Base-by-base conservation (phyloP, 1,140 invertebrate genomes). In the Drosophila ironensis region DNA sequence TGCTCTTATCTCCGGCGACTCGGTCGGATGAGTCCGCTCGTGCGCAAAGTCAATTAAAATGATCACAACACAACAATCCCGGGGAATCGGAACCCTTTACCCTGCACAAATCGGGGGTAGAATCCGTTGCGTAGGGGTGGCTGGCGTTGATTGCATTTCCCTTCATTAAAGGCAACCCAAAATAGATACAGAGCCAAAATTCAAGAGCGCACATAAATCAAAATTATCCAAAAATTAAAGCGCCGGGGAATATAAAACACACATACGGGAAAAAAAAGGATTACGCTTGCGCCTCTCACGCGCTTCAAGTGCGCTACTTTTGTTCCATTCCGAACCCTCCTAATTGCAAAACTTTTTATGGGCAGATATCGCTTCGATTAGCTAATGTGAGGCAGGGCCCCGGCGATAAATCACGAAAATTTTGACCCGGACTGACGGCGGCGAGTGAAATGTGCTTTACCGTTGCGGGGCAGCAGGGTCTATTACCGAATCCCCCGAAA, bases 11-110 rank as follows among this genome's bases (percentile, higher is more conserved):
- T 77, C 42, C 12, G 28, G 50, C 25, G 60, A 16, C 74, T 74
- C 71, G 53, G 63, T 73, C 76, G 63, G 61, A 81, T 60, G 59
- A 61, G 57, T 50, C 61, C 81, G 75, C 81, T 86, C 80, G 80
- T 86, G 80, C 81, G 80, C 75, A 86, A 86, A 86, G 80, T 86
- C 80, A 86, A 87, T 86, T 86, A 87, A 86, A 86, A 86, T 86
- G 81, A 86, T 87, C 80, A 87, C 71, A 86, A 86, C 80, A 87
- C 71, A 86, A 86, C 80, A 86, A 72, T 70, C 54, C 54, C 24
- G 24, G 16, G 45, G 6, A 50, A 56, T 57, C 17, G 19, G 59
- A 84, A 72, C 72, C 80, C 69, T 86, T 47, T 52, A 20, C 12
- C 47, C 16, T 48, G n/a, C n/a, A n/a, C n/a, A 27, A 30, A 20